Conservation (phyloP, 2,888 invertebrate genomes). For the Agonopterix subpropinquella region DNA sequence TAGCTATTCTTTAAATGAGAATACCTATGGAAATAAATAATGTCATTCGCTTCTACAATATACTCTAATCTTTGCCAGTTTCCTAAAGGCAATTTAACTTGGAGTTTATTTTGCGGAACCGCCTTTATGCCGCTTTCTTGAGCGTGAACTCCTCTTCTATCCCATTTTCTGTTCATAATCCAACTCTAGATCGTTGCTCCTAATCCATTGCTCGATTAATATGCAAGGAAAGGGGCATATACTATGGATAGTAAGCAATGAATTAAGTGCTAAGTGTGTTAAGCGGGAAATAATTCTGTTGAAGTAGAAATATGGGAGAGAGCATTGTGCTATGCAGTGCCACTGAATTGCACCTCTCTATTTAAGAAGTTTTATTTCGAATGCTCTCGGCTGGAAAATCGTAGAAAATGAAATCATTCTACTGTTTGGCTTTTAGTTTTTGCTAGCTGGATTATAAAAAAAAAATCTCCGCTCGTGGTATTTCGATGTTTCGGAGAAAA, state of each 20-base stretch:
- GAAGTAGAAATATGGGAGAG: neutral
- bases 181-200: neutral
- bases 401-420: neutral
- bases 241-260: too few species aligned
- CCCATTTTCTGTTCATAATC: neutral
- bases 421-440: too few species aligned
- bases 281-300: neutral
- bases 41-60: neutral
- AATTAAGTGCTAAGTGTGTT: too few species aligned
- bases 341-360: neutral
- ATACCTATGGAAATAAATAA: too few species aligned
- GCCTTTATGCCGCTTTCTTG: slow-evolving; percentile 3
- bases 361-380: neutral
- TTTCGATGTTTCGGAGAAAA: too few species aligned
- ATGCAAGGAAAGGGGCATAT: too few species aligned
- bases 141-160: neutral
- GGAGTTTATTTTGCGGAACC: slow-evolving; percentile 4
- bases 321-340: neutral
- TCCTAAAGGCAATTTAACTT: slow-evolving; percentile 7
- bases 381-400: neutral
- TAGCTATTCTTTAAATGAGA: too few species aligned
- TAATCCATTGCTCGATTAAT: neutral
- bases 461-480: too few species aligned
- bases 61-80: slow-evolving; percentile 1
- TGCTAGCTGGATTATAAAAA: too few species aligned